Percentiles rank a stretch among this genome's conserved stretches.
phyloP scores from a whole-genome alignment of 2,888 invertebrate genomes.

The Hypomecis atomaria region DNA sequence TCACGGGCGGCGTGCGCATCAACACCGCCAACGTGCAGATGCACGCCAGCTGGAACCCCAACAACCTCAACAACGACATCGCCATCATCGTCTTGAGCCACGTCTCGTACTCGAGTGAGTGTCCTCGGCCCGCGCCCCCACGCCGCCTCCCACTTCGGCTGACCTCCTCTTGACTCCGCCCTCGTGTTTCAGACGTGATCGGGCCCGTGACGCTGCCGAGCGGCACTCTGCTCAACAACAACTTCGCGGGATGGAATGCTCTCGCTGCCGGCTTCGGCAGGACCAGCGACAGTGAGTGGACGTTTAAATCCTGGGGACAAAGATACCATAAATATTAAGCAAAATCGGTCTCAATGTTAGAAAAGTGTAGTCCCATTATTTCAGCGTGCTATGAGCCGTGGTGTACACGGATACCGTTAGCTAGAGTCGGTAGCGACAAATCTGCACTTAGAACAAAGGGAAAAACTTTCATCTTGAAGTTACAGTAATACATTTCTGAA shows the following conservation, averaged over 20 bases:
- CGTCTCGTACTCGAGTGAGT: slow-evolving; percentile 51
- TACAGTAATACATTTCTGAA: no score
- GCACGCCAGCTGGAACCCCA: slow-evolving; percentile 46
- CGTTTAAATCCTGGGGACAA: no score
- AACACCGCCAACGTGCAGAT: slow-evolving; percentile 45
- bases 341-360: no score
- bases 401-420: no score
- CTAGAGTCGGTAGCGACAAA: no score
- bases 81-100: slow-evolving; percentile 43
- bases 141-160: background rate
- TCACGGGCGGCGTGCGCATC: slow-evolving; percentile 51
- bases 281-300: slow-evolving; percentile 56
- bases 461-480: no score
- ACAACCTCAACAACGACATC: slow-evolving; percentile 48
- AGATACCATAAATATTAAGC: no score
- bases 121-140: background rate
- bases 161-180: slow-evolving; percentile 11
- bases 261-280: slow-evolving; percentile 64
- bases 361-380: no score
- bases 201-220: slow-evolving; percentile 53
- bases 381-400: no score
- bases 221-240: slow-evolving; percentile 45
- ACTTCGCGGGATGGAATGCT: slow-evolving; percentile 53
- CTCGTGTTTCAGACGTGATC: slow-evolving; percentile 51
- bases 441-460: no score